Conservation (phyloP, 2,888 invertebrate species). For the Monopis laevigella region DNA sequence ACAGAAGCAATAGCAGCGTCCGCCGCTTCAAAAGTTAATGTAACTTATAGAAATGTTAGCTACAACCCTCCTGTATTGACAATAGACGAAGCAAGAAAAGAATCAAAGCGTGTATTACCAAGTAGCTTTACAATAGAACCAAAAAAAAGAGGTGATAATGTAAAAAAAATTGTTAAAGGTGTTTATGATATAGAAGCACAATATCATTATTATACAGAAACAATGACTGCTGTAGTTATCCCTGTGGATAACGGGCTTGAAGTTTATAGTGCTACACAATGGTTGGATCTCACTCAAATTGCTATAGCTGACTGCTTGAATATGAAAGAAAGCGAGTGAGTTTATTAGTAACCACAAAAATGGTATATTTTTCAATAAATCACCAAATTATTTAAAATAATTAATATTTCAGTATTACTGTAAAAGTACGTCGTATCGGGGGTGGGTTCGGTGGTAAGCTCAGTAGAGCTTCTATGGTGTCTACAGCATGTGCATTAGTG, state of each 20-base stretch:
- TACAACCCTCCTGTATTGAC: conserved; percentile 36
- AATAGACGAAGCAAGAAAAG: conserved; percentile 49
- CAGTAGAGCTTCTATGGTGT: conserved; percentile 60
- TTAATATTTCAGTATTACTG: conserved; percentile 58
- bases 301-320: conserved; percentile 64
- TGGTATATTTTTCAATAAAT: neutral
- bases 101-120: conserved; percentile 29
- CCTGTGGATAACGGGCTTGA: conserved; percentile 76
- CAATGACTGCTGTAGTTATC: conserved; percentile 70
- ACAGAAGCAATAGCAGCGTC: conserved; percentile 60
- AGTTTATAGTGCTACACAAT: conserved; percentile 72
- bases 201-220: conserved; percentile 81
- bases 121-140: conserved; percentile 32
- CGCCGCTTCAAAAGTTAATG: conserved; percentile 67
- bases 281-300: conserved; percentile 70
- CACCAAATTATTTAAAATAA: conserved; percentile 1
- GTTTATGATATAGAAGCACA: conserved; percentile 69
- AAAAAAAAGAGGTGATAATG: conserved; percentile 35
- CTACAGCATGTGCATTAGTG: conserved; percentile 71
- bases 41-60: conserved; percentile 58
- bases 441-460: conserved; percentile 74
- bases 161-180: conserved; percentile 62
- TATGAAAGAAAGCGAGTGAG: conserved; percentile 67
- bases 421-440: conserved; percentile 70
- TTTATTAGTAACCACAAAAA: neutral